Base-by-base conservation (phyloP, 2,888 invertebrate species). In the Neoascia interrupta region DNA sequence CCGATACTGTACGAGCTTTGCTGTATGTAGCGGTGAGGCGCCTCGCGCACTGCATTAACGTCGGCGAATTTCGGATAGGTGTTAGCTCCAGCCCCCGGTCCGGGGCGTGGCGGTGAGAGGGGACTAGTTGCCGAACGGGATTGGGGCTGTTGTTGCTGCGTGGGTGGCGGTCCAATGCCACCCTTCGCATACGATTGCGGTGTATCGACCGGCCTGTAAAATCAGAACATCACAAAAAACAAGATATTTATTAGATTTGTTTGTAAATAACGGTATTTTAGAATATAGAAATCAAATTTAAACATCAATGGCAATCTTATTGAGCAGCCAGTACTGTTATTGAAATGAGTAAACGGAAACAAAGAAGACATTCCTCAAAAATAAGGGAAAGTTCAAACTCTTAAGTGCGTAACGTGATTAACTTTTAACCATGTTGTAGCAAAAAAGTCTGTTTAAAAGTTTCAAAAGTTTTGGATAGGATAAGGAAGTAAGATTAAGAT, bases 111-210 rank as follows among this genome's bases (percentile, higher is more conserved):
- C 72, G 88, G 88, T 63, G 88, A 88, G 64, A 88, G 79, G 51
- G 88, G 88, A 85, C 88, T 88, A 82, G 88, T 88, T 84, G 88
- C 87, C 81, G 88, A 86, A 81, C 88, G 84, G 58, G 88, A 86
- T 79, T 85, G 85, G 0, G 84, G 85, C 0, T 84, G 85, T 0
- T 84, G 84, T 1, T 84, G 84, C 1, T 84, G 83, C 2, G 83
- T 83, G 5, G 85, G 83, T 54, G 82, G 85, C 53, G 81, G 83
- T 74, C 85, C 86, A 60, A 86, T 84, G 69, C 87, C 85, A 69
- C 86, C 86, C 84, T 88, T 88, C 81, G 84, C 84, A 81, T 88
- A 89, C 61, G 88, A 85, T 82, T 87, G 86, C 75, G 86, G 83
- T 68, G 86, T 85, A 72, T 89, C 88, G 82, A 88, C 85, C 60